Evolutionary conservation across 2,888 invertebrate genomes (phyloP), one percentile per base, ranked within the genome.

Genomic region (Tryphoninae sp.): DNA sequence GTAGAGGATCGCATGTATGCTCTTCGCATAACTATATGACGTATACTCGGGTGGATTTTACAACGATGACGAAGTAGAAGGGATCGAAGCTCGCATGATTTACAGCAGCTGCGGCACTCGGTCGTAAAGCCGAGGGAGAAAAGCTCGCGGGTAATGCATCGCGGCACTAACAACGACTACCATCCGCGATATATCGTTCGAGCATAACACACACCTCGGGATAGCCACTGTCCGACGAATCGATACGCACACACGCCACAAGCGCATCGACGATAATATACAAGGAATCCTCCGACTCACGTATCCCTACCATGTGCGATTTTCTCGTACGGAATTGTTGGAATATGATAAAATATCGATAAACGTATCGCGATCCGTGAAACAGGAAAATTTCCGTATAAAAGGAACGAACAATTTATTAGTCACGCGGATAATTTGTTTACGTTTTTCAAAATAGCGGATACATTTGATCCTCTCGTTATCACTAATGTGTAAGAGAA

Each of bases 151-250:
- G 64, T 9, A 49, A 71, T 33, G 69, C 68, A 78, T 78, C 69
- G 51, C 26, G 42, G 65, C 45, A 65, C 49, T 59, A 53, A 11
- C 71, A 33, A 61, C 53, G 19, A 22, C 9, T 55, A 19, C 55
- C 19, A 19, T 67, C 78, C 80, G 80, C 83, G 85, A 82, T 79
- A 80, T 78, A 45, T 68, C 58, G 23, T 33, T 22, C 45, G 69
- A 68, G 51, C 16, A 77, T 13, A 62, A 62, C 58, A 51, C n/a
- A 58, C 53, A 51, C 26, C 77, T 55, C 84, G 85, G 85, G 81
- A 87, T 87, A 88, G 85, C 87, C 89, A 87, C 84, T 89, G 89
- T 87, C 89, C 87, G 75, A 82, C 84, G 78, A 89, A 89, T 89
- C 89, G 89, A 89, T 89, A 89, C 84, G 82, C 81, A 84, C 79